These are phyloP conservation scores for Hirtodrosophila confusa DNA, from an alignment of 2,888 invertebrate genomes.

Conservation along the genomic window DNA sequence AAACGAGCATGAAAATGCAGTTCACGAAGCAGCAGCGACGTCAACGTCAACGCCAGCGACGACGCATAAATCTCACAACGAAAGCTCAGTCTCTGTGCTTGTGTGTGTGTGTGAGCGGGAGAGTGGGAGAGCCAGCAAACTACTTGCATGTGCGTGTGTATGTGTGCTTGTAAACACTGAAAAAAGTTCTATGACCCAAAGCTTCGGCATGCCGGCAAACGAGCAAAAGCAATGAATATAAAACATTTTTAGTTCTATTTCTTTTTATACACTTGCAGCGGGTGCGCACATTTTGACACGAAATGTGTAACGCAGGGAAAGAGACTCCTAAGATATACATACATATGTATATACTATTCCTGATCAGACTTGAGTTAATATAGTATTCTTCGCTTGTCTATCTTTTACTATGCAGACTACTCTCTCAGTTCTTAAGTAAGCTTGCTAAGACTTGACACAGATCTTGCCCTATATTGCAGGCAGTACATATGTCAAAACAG, in stretches of 20 bases:
- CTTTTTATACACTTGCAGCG: too few species aligned
- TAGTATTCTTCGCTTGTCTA: too few species aligned
- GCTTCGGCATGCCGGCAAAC: conserved; percentile 58
- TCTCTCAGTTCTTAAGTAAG: too few species aligned
- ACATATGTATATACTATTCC: too few species aligned
- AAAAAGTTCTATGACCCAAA: conserved; percentile 82
- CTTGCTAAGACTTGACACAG: too few species aligned
- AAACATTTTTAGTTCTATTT: conserved; percentile 26
- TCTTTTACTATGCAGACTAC: too few species aligned
- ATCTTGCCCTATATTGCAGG: too few species aligned
- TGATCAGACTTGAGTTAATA: too few species aligned
- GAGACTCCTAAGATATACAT: too few species aligned
- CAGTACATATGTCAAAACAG: too few species aligned
- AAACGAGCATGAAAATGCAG: conserved; percentile 59
- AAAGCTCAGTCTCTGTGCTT: conserved; percentile 50
- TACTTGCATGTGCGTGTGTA: conserved; percentile 19
- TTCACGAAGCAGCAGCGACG: conserved; percentile 50
- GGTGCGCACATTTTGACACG: too few species aligned
- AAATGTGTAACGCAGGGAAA: too few species aligned
- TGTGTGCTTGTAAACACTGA: conserved; percentile 61
- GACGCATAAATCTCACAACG: conserved; percentile 72
- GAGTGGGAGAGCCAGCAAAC: conserved; percentile 17
- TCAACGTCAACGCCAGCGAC: conserved; percentile 27
- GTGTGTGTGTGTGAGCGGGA: conserved; percentile 17
- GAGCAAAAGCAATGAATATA: conserved; percentile 43